Conservation (phyloP, 2,113 vertebrate genomes). For the Vireo altiloquus region DNA sequence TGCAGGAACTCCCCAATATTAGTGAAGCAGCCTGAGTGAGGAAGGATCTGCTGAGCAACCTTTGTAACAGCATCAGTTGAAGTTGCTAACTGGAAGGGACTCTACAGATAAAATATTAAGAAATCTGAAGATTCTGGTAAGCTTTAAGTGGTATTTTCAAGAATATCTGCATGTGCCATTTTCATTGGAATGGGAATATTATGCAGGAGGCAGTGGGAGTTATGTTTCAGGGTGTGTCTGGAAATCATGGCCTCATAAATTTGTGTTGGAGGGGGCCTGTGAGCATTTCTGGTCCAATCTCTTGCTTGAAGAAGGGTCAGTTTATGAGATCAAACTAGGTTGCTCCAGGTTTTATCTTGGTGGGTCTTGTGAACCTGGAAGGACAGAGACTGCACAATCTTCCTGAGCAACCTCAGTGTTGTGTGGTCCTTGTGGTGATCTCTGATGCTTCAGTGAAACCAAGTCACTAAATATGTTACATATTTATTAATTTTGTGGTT, state of each 20-base stretch:
- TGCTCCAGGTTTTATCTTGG: neutral
- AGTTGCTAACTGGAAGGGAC: neutral
- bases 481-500: neutral
- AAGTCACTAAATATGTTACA: neutral
- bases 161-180: neutral
- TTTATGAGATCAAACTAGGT: neutral
- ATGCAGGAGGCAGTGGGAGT: neutral
- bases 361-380: neutral
- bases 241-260: neutral
- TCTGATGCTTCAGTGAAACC: neutral
- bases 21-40: neutral
- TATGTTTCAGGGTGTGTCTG: neutral
- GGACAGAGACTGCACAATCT: neutral
- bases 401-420: neutral
- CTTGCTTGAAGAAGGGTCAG: neutral
- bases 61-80: neutral
- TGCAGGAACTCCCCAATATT: neutral
- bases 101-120: neutral
- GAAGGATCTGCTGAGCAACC: neutral
- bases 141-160: neutral
- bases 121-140: neutral
- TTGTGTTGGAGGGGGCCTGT: neutral
- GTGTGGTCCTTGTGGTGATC: neutral
- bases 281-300: neutral
- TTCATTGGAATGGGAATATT: neutral